A percentile compares a stretch with the other conserved stretches of the same genome.
Conservation (phyloP, 2,113 vertebrate species). For the Coregonus clupeaformis region DNA sequence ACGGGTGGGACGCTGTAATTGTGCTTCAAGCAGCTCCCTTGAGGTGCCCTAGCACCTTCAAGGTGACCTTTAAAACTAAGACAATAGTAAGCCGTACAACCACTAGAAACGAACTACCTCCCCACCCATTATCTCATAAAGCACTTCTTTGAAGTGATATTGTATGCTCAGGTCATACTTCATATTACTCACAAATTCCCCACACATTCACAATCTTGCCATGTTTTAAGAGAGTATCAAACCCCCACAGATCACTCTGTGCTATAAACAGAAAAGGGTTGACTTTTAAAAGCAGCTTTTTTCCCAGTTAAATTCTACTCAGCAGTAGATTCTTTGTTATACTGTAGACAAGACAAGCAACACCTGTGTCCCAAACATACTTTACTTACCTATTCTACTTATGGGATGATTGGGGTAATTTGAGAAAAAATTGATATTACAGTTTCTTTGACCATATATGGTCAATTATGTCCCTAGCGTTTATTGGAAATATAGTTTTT, state of each 20-base stretch:
- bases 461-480: background rate
- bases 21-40: slow-evolving; percentile 31
- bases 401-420: no score
- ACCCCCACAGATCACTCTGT: no score
- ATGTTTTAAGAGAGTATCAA: background rate
- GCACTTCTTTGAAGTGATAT: slow-evolving; percentile 34
- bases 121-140: slow-evolving; percentile 8
- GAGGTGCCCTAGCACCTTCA: slow-evolving; percentile 10
- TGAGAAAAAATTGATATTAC: no score
- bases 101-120: background rate
- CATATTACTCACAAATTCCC: slow-evolving; percentile 6
- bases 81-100: slow-evolving; percentile 14
- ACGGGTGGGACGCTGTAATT: slow-evolving; percentile 1
- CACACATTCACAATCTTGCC: background rate
- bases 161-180: background rate
- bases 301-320: background rate
- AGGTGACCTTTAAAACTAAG: slow-evolving; percentile 2
- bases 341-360: no score
- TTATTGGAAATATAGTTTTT: background rate
- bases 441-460: background rate
- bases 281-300: background rate
- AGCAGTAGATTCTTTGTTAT: no score
- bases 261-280: background rate
- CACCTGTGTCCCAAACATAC: no score
- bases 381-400: no score